phyloP scores from a whole-genome alignment of 2,888 invertebrate species.

The Hyles lineata region DNA sequence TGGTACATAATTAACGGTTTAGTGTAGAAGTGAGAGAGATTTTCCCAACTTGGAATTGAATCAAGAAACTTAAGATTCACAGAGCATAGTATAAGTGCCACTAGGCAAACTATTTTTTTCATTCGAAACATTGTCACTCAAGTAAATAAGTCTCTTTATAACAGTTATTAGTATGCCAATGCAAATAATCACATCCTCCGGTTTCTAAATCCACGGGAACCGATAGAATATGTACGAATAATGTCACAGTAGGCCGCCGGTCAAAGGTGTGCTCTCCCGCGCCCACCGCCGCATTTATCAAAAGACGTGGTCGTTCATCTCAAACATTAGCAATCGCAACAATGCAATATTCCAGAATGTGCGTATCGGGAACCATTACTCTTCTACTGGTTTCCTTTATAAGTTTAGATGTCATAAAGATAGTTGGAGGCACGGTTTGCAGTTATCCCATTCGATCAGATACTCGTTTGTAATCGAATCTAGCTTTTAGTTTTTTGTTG shows the following conservation, averaged over 20 bases:
- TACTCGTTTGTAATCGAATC: slow-evolving; percentile 69
- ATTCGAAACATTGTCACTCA: no score
- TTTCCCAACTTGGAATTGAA: no score
- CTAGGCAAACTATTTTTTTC: no score
- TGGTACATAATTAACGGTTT: no score
- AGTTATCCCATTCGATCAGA: slow-evolving; percentile 69
- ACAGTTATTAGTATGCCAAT: background rate
- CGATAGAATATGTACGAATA: slow-evolving; percentile 50
- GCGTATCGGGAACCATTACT: slow-evolving; percentile 77
- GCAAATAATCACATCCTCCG: background rate
- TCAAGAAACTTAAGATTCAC: no score
- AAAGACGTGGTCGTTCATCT: slow-evolving; percentile 60
- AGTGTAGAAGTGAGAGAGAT: no score
- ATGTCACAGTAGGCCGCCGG: slow-evolving; percentile 53
- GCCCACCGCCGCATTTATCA: slow-evolving; percentile 66
- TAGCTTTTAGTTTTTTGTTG: slow-evolving; percentile 55
- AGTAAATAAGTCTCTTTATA: no score
- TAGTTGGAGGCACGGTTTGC: slow-evolving; percentile 63
- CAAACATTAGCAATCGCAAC: slow-evolving; percentile 65
- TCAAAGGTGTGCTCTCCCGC: slow-evolving; percentile 58
- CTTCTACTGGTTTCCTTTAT: slow-evolving; percentile 76
- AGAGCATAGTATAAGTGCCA: no score
- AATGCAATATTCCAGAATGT: slow-evolving; percentile 72
- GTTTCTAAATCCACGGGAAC: slow-evolving; percentile 33
- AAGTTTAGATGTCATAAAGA: slow-evolving; percentile 79